Conservation (phyloP, 2,113 vertebrate genomes). For the Cryptotis parvus region DNA sequence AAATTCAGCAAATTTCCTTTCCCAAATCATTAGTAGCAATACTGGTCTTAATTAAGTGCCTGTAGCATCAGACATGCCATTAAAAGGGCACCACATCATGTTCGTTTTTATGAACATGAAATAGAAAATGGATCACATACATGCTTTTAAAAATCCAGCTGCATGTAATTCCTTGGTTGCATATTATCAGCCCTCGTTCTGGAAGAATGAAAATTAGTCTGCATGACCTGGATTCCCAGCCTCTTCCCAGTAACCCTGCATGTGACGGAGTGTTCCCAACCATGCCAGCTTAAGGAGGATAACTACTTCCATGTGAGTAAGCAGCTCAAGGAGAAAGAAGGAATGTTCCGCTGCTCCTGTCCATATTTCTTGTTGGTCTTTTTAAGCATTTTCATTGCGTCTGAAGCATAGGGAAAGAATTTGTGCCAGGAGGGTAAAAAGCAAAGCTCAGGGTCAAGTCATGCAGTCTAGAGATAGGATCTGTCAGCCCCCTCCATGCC, state of each 20-base stretch:
- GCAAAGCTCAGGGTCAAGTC: not conserved
- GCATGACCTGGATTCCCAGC: not conserved
- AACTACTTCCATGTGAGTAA: slow-evolving; percentile 29
- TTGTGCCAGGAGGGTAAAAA: not conserved
- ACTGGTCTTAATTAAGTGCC: slow-evolving; percentile 61
- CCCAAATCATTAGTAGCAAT: slow-evolving; percentile 39
- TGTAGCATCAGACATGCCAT: slow-evolving; percentile 6
- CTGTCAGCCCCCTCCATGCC: not conserved
- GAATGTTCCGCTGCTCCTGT: not conserved
- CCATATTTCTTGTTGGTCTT: not conserved
- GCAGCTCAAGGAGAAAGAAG: not conserved
- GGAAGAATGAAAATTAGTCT: slow-evolving; percentile 3
- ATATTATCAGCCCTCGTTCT: not conserved
- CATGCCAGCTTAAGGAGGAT: not conserved
- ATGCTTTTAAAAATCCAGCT: slow-evolving; percentile 25
- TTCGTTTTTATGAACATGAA: slow-evolving; percentile 55
- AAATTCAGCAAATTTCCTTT: slow-evolving; percentile 63
- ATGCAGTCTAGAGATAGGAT: not conserved
- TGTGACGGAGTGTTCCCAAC: not conserved
- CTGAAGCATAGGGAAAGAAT: not conserved
- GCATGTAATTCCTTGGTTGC: not conserved
- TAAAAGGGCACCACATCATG: not conserved
- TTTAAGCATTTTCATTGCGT: not conserved
- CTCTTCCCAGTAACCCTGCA: not conserved
- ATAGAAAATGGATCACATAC: slow-evolving; percentile 45